phyloP scores from a whole-genome alignment of 2,888 invertebrate species.

The Crepidodera aurea region DNA sequence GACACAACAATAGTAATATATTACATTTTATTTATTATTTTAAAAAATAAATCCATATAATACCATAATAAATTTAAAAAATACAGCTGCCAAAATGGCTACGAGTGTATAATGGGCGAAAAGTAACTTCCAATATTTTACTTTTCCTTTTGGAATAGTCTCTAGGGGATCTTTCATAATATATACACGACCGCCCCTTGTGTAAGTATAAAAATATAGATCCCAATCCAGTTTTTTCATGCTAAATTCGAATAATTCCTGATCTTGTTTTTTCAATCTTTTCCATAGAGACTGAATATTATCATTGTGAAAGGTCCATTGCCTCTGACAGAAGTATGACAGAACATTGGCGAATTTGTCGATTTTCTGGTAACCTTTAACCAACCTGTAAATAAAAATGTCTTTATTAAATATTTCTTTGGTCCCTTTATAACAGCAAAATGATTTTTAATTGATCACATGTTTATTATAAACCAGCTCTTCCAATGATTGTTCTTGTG shows the following conservation, averaged over 20 bases:
- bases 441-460: too few relatives aligned
- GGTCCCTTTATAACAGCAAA: neutral
- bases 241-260: slow-evolving; percentile 70
- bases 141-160: slow-evolving; percentile 74
- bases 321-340: slow-evolving; percentile 76
- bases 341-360: slow-evolving; percentile 44
- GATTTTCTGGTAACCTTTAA: slow-evolving; percentile 44
- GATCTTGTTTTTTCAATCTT: slow-evolving; percentile 67
- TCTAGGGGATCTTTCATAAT: slow-evolving; percentile 82
- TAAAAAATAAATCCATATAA: slow-evolving; percentile 27
- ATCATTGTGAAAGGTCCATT: slow-evolving; percentile 76
- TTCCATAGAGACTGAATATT: slow-evolving; percentile 69
- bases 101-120: slow-evolving; percentile 42
- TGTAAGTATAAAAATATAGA: slow-evolving; percentile 45
- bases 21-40: too few relatives aligned
- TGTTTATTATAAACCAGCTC: too few relatives aligned
- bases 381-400: slow-evolving; percentile 43
- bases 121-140: slow-evolving; percentile 57
- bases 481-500: too few relatives aligned
- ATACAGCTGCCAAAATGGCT: slow-evolving; percentile 33
- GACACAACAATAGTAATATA: neutral
- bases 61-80: slow-evolving; percentile 36
- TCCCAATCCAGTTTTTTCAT: slow-evolving; percentile 80
- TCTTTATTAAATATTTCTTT: neutral
- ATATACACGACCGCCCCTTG: slow-evolving; percentile 67